phyloP scores from a whole-genome alignment of 1,140 invertebrate species.

The Drosophila ficusphila region DNA sequence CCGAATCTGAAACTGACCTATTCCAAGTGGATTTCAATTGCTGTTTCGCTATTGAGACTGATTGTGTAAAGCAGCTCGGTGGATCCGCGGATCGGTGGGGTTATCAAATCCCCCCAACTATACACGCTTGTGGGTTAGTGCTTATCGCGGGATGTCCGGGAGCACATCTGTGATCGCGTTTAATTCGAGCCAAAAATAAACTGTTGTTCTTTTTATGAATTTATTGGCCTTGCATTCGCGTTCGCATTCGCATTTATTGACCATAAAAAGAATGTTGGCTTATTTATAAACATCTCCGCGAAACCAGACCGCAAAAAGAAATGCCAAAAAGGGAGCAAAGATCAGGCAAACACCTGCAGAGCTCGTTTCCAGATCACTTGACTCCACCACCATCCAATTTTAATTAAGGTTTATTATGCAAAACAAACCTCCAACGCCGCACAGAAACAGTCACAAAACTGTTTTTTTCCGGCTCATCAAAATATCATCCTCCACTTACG shows the following conservation, averaged over 20 bases:
- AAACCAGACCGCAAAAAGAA: conserved; percentile 1
- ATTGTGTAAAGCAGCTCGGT: conserved; percentile 17
- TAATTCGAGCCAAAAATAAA: conserved; percentile 11
- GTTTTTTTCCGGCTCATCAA: conserved; percentile 6
- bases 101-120: conserved; percentile 19
- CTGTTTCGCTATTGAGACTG: conserved; percentile 6
- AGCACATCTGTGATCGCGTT: not conserved
- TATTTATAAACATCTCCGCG: conserved; percentile 27
- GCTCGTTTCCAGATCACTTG: conserved; percentile 45
- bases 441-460: conserved; percentile 13
- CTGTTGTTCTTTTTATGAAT: not conserved
- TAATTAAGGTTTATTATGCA: conserved; percentile 48
- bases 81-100: not conserved
- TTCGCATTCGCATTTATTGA: not conserved
- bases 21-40: conserved; percentile 73
- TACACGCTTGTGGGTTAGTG: not conserved
- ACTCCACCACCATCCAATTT: conserved; percentile 17
- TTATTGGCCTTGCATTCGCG: not conserved
- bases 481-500: conserved; percentile 37
- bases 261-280: not conserved
- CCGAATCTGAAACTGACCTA: conserved; percentile 68
- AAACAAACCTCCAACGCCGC: conserved; percentile 21
- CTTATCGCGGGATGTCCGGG: conserved; percentile 5
- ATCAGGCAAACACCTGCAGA: conserved; percentile 26
- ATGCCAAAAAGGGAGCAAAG: not conserved